Conservation (phyloP, 2,113 vertebrate species). For the Amblyornis subalaris region DNA sequence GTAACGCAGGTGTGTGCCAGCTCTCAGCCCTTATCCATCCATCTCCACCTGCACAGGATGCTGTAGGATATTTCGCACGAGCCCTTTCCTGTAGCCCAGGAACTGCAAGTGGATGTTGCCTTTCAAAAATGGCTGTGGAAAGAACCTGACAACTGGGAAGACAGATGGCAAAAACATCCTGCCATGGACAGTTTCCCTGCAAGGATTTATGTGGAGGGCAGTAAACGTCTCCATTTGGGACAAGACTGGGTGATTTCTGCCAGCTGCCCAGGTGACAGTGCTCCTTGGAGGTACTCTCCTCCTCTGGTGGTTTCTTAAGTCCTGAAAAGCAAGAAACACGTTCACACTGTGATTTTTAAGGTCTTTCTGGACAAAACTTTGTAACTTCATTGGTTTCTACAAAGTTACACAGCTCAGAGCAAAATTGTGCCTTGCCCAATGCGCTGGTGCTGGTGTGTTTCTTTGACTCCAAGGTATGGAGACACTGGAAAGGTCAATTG, state of each 20-base stretch:
- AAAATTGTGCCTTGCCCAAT: background rate
- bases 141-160: background rate
- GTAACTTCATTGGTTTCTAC: background rate
- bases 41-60: fast-evolving
- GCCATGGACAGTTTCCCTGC: fast-evolving
- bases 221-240: background rate
- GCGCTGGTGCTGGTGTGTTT: background rate
- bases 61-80: background rate
- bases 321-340: background rate
- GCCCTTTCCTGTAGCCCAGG: background rate
- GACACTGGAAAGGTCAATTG: background rate
- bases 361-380: background rate
- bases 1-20: background rate
- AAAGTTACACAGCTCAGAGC: background rate
- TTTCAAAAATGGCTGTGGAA: background rate
- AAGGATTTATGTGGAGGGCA: background rate
- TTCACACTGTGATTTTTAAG: background rate
- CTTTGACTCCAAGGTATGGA: background rate
- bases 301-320: background rate
- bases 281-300: background rate
- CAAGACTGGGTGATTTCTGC: background rate
- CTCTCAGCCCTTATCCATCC: background rate
- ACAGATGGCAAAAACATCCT: background rate
- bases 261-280: background rate
- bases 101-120: background rate